These are phyloP conservation scores for Vannuccia rotundouncinata DNA, from an alignment of 2,888 invertebrate species.

Conservation along the genomic window DNA sequence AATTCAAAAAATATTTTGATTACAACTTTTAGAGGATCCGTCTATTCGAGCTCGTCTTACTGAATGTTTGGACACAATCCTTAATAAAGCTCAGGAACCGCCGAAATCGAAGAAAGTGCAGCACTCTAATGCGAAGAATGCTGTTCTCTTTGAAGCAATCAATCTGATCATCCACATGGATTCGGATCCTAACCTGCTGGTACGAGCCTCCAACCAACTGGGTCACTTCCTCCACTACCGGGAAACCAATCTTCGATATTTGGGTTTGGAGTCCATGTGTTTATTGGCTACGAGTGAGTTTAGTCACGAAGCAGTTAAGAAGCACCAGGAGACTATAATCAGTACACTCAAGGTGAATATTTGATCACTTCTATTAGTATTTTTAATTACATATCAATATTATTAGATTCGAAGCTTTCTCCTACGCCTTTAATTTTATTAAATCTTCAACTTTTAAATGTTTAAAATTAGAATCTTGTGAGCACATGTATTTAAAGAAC, in stretches of 20 bases:
- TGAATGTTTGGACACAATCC: conserved; percentile 92
- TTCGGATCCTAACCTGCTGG: conserved; percentile 88
- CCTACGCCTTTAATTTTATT: too few species aligned
- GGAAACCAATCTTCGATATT: conserved; percentile 92
- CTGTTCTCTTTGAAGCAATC: conserved; percentile 97
- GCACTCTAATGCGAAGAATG: conserved; percentile 99
- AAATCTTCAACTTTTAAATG: too few species aligned
- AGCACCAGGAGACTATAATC: conserved; percentile 98
- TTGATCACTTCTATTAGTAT: not conserved
- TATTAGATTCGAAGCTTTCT: too few species aligned
- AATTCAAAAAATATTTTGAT: too few species aligned
- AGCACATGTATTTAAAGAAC: too few species aligned
- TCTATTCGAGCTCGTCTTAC: conserved; percentile 89
- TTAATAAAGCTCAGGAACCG: conserved; percentile 80
- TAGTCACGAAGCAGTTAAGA: conserved; percentile 98
- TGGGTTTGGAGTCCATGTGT: conserved; percentile 98
- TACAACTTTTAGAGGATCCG: conserved; percentile 68
- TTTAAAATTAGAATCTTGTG: too few species aligned
- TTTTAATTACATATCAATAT: too few species aligned
- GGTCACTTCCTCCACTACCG: conserved; percentile 87
- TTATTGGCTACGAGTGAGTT: conserved; percentile 96
- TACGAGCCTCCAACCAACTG: conserved; percentile 94
- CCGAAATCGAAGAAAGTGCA: conserved; percentile 96
- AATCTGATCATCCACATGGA: conserved; percentile 99
- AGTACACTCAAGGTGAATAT: conserved; percentile 78